These are phyloP conservation scores for Trimorus sp. DNA, from an alignment of 2,888 invertebrate genomes.

Conservation along the genomic window DNA sequence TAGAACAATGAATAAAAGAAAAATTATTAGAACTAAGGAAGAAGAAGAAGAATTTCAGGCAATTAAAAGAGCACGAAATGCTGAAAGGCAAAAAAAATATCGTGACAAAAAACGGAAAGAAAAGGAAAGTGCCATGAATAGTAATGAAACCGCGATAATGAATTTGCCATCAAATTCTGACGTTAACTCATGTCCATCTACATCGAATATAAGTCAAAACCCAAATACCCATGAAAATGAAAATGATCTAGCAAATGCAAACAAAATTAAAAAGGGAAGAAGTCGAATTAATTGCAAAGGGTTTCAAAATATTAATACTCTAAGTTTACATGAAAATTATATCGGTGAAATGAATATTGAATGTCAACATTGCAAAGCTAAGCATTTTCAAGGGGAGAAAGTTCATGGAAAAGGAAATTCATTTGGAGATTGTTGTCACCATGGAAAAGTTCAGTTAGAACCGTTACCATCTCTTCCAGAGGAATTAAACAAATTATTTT, in stretches of 20 bases:
- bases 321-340: too few relatives aligned
- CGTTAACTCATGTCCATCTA: too few relatives aligned
- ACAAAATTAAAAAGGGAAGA: too few relatives aligned
- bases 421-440: too few relatives aligned
- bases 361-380: background rate
- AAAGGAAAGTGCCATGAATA: too few relatives aligned
- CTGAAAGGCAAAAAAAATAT: background rate
- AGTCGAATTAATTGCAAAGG: background rate
- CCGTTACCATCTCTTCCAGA: too few relatives aligned
- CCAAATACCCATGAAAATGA: too few relatives aligned
- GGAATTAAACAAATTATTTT: background rate
- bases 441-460: too few relatives aligned
- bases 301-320: background rate
- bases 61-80: background rate
- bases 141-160: too few relatives aligned
- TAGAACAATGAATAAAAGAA: background rate
- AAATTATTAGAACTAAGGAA: background rate
- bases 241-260: too few relatives aligned
- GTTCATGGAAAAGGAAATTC: background rate
- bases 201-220: too few relatives aligned
- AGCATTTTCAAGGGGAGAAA: background rate
- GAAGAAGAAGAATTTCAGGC: background rate
- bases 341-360: background rate
- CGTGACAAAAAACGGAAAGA: background rate
- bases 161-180: too few relatives aligned